These are phyloP conservation scores for Sitta europaea DNA, from an alignment of 2,113 vertebrate species.

Conservation along the genomic window DNA sequence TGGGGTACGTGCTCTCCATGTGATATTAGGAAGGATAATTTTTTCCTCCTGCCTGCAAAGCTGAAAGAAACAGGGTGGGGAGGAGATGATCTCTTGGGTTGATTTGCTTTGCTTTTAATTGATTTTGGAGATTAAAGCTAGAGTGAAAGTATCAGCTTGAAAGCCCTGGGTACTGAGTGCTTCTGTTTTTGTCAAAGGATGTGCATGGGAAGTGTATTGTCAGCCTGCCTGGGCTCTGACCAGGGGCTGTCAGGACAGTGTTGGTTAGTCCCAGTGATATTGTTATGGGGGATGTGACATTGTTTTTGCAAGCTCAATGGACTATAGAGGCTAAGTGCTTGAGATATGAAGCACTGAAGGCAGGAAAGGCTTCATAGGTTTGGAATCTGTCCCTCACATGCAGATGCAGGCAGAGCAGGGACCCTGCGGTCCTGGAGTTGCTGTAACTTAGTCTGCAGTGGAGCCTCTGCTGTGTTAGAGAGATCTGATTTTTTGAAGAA, in stretches of 20 bases:
- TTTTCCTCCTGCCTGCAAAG: neutral
- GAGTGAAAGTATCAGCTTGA: constrained; percentile 15
- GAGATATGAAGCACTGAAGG: neutral
- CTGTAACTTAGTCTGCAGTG: neutral
- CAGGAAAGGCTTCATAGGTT: neutral
- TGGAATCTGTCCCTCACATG: neutral
- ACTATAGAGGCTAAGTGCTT: neutral
- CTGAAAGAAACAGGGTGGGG: neutral
- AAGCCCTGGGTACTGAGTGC: neutral
- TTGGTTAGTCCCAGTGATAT: neutral
- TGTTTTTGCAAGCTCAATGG: neutral
- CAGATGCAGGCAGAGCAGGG: neutral
- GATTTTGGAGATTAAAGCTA: constrained; percentile 63
- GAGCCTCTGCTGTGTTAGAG: neutral
- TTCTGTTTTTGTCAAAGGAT: neutral
- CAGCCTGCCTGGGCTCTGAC: neutral
- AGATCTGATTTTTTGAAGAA: neutral
- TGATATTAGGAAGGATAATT: constrained; percentile 26
- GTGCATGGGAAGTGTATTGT: neutral
- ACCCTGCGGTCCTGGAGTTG: neutral
- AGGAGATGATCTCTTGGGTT: constrained; percentile 19
- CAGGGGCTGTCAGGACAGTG: neutral
- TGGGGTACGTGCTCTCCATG: constrained; percentile 5
- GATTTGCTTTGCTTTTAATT: constrained; percentile 60
- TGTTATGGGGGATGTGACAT: neutral